Evolutionary conservation across 2,113 vertebrate species (phyloP), one percentile per base, ranked within the genome.

Genomic region (Pyrgilauda ruficollis): DNA sequence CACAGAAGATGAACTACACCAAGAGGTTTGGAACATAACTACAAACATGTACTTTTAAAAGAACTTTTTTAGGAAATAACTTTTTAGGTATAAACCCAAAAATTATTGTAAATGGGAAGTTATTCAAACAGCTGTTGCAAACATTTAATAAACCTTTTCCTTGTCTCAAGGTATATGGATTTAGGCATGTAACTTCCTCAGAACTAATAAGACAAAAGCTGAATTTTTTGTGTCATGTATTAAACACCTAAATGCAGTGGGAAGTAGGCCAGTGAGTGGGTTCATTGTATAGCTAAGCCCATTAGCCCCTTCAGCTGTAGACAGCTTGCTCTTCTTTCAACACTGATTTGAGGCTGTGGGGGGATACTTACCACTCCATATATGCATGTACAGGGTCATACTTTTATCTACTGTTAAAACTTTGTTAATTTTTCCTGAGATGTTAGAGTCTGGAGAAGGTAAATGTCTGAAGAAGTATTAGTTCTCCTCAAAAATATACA

Each of bases 1-100:
- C 13, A 99, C 99, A 90, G 98, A 98, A 98, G 99, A 99, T 59
- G 99, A 99, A 94, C 98, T 99, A 83, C 99, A 98, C 46, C 98
- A 99, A 96, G 99, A 99, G 99, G 99, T 99, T 78, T 90, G 98
- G 93, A 72, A 39, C 21, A 63, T 37, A 47, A 28, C 63, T 89
- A 35, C 28, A 86, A 86, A 58, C 7, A 11, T 44, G 4, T 86
- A 73, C 39, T 66, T 89, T 78, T 67, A 59, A 72, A 52, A 55
- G 1, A 80, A 35, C 14, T 41, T 44, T 63, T 63, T 66, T 39
- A 67, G 35, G 31, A 76, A 82, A 90, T 53, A 66, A 28, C 19
- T 53, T 77, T 33, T 31, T 53, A 73, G 74, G 5, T 74, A n/a
- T 79, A 76, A 63, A 47, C 27, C 12, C 23, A 26, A 79, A 82